Evolutionary conservation across 2,113 vertebrate species (phyloP).

Genomic region (Lampris megalopsis): DNA sequence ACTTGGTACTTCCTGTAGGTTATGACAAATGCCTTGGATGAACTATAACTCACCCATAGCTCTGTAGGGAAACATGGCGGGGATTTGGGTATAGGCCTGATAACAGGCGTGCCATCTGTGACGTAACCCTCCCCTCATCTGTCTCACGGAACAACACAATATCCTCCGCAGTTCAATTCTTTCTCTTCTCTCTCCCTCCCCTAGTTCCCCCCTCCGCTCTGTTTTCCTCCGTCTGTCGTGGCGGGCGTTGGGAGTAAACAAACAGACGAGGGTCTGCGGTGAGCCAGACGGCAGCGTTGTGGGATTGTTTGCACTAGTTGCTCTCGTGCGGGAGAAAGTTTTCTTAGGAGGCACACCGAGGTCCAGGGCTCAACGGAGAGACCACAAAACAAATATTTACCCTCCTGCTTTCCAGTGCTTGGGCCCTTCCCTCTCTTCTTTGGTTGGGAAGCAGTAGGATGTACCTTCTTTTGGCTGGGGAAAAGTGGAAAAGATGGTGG

Average conservation of each 20-base stretch:
- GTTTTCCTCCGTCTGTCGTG: constrained; percentile 73
- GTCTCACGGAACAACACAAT: constrained; percentile 35
- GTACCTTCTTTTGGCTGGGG: constrained; percentile 52
- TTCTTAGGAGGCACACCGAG: constrained; percentile 78
- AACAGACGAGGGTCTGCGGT: constrained; percentile 57
- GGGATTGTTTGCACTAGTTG: constrained; percentile 77
- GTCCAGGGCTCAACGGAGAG: constrained; percentile 70
- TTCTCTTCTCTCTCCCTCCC: constrained; percentile 31
- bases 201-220: constrained; percentile 38
- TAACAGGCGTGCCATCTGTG: constrained; percentile 75
- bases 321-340: constrained; percentile 76
- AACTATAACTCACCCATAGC: constrained; percentile 51
- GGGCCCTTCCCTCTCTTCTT: constrained; percentile 38
- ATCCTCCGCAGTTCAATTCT: constrained; percentile 50
- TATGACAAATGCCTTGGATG: constrained; percentile 54
- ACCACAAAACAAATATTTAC: constrained; percentile 81
- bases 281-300: constrained; percentile 70
- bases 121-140: constrained; percentile 50
- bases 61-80: constrained; percentile 54
- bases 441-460: constrained; percentile 39
- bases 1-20: constrained; percentile 6
- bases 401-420: constrained; percentile 53
- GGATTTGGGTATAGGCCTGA: constrained; percentile 55
- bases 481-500: constrained; percentile 18
- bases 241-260: constrained; percentile 75